Percentiles rank a stretch among this genome's conserved stretches.
These are phyloP conservation scores for Diploptera punctata DNA, from an alignment of 2,888 invertebrate species.

Conservation along the genomic window DNA sequence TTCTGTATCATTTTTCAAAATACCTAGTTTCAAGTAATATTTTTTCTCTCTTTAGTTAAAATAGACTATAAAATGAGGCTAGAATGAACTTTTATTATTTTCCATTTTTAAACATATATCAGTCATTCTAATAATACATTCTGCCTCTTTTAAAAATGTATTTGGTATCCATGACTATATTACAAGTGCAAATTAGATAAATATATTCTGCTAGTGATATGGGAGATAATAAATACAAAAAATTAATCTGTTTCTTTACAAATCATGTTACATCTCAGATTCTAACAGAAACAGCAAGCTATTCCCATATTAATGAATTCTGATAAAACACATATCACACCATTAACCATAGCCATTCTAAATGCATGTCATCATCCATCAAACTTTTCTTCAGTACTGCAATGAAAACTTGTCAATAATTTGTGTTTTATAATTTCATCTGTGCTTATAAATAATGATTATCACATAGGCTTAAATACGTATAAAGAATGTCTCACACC, in stretches of 20 bases:
- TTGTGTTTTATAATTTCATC: too few relatives aligned
- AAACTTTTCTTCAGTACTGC: background rate
- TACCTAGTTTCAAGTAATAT: background rate
- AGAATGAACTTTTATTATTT: background rate
- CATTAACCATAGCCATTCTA: background rate
- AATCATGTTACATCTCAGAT: background rate
- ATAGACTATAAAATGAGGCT: background rate
- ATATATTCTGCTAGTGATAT: background rate
- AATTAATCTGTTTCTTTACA: background rate
- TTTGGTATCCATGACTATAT: background rate
- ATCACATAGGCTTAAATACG: too few relatives aligned
- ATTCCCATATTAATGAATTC: background rate
- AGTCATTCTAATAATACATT: background rate
- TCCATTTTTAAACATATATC: background rate
- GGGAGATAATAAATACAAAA: background rate
- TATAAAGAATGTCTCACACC: too few relatives aligned
- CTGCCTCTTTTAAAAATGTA: background rate
- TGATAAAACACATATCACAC: background rate
- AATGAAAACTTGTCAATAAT: too few relatives aligned
- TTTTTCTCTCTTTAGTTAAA: background rate
- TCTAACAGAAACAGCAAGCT: background rate
- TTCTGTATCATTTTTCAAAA: background rate
- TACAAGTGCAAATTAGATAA: background rate
- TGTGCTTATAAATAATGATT: too few relatives aligned
- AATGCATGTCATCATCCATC: background rate